These are phyloP conservation scores for Chrysochloris asiatica DNA, from an alignment of 2,113 vertebrate genomes.

Conservation along the genomic window DNA sequence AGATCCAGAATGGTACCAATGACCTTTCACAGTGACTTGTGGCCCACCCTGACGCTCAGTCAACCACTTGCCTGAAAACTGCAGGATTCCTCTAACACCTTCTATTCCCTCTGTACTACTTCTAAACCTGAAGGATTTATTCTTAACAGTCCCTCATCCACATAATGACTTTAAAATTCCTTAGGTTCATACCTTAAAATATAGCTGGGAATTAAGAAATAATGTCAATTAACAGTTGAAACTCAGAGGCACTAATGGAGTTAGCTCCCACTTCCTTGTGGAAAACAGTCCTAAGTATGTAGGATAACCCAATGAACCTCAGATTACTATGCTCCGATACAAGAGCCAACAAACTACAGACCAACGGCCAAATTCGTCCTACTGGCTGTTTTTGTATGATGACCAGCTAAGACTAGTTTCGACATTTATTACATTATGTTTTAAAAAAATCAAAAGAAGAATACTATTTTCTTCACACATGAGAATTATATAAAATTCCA, in stretches of 20 bases:
- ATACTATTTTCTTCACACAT: not conserved
- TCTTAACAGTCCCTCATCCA: slow-evolving; percentile 87
- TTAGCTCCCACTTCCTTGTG: slow-evolving; percentile 80
- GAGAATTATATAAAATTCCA: slow-evolving; percentile 43
- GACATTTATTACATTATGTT: not conserved
- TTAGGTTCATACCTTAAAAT: slow-evolving; percentile 89
- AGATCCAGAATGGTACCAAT: slow-evolving; percentile 76
- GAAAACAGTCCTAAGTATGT: slow-evolving; percentile 76
- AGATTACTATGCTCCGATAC: slow-evolving; percentile 20
- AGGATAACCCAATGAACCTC: slow-evolving; percentile 68
- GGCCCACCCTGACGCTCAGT: slow-evolving; percentile 77
- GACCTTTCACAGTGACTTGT: slow-evolving; percentile 80
- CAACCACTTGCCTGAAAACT: slow-evolving; percentile 83
- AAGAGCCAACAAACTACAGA: not conserved
- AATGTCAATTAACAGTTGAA: slow-evolving; percentile 89
- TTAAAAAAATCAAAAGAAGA: slow-evolving; percentile 40
- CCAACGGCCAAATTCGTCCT: not conserved
- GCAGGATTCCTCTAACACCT: slow-evolving; percentile 81
- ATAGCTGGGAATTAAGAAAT: slow-evolving; percentile 88
- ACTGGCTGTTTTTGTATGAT: not conserved
- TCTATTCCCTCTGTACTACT: slow-evolving; percentile 84
- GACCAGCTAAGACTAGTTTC: not conserved
- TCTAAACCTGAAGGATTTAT: slow-evolving; percentile 88
- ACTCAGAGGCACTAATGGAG: slow-evolving; percentile 86
- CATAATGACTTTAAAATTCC: slow-evolving; percentile 90